phyloP scores from a whole-genome alignment of 1,140 invertebrate species.

The Cardiocondyla obscurior region DNA sequence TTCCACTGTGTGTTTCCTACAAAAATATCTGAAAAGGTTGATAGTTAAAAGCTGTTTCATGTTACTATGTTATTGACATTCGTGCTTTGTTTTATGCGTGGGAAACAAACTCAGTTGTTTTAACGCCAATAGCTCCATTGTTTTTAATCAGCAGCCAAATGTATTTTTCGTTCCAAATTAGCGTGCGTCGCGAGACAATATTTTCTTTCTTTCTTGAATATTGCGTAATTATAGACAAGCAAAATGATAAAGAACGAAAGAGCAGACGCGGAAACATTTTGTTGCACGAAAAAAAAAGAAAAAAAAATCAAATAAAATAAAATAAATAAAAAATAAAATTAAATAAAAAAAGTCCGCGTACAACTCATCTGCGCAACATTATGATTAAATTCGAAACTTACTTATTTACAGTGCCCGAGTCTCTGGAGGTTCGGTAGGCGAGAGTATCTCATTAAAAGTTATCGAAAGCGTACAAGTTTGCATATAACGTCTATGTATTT shows the following conservation, averaged over 20 bases:
- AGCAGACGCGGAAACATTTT: background rate
- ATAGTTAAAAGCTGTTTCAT: background rate
- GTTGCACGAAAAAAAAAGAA: too few relatives aligned
- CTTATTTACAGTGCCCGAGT: background rate
- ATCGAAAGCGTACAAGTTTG: slow-evolving; percentile 23
- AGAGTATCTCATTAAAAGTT: slow-evolving; percentile 53
- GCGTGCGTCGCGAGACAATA: background rate
- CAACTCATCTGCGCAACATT: slow-evolving; percentile 5
- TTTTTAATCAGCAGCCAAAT: background rate
- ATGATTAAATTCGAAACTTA: background rate
- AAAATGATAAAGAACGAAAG: background rate
- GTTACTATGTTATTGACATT: background rate
- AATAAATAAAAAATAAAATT: too few relatives aligned
- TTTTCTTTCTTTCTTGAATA: background rate
- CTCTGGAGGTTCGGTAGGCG: slow-evolving; percentile 18
- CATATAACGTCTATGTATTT: slow-evolving; percentile 3
- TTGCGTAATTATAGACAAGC: background rate
- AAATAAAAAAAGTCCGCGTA: background rate
- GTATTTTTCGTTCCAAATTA: background rate
- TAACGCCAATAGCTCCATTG: background rate
- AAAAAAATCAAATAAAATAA: too few relatives aligned
- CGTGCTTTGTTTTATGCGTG: background rate
- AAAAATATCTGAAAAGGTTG: background rate
- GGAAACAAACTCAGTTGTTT: background rate
- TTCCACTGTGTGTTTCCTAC: background rate